Conservation (phyloP, 2,113 vertebrate species). For the Pelvicachromis taeniatus region DNA sequence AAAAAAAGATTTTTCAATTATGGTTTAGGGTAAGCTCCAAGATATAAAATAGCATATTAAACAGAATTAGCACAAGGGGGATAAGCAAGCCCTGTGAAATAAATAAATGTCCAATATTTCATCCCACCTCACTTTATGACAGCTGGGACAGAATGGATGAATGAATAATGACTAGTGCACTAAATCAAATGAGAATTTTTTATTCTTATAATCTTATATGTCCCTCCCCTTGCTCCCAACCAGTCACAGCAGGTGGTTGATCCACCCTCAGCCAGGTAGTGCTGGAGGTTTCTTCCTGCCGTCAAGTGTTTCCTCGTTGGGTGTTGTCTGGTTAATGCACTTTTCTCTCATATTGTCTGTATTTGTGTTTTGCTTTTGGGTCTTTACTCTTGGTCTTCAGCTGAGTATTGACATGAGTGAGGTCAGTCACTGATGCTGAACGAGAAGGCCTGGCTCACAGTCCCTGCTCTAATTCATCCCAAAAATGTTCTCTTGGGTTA, state of each 20-base stretch:
- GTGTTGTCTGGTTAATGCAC: background rate
- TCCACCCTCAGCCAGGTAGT: background rate
- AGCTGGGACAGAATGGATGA: background rate
- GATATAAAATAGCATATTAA: background rate
- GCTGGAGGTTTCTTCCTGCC: background rate
- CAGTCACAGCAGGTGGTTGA: background rate
- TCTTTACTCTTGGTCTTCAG: background rate
- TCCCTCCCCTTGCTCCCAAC: background rate
- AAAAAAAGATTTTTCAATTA: background rate
- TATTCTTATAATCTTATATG: background rate
- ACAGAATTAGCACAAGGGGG: background rate
- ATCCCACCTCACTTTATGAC: background rate
- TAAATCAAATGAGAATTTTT: background rate
- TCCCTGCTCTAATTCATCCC: background rate
- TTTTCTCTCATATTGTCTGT: background rate
- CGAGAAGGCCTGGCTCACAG: background rate
- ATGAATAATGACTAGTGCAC: background rate
- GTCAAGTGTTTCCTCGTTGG: background rate
- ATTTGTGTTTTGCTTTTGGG: background rate
- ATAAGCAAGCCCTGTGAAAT: background rate
- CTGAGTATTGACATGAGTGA: background rate
- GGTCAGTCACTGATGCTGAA: background rate
- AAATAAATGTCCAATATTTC: background rate
- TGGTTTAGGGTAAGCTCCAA: background rate
- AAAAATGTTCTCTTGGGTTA: background rate